phyloP scores from a whole-genome alignment of 2,113 vertebrate genomes.

The Lampris incognitus region DNA sequence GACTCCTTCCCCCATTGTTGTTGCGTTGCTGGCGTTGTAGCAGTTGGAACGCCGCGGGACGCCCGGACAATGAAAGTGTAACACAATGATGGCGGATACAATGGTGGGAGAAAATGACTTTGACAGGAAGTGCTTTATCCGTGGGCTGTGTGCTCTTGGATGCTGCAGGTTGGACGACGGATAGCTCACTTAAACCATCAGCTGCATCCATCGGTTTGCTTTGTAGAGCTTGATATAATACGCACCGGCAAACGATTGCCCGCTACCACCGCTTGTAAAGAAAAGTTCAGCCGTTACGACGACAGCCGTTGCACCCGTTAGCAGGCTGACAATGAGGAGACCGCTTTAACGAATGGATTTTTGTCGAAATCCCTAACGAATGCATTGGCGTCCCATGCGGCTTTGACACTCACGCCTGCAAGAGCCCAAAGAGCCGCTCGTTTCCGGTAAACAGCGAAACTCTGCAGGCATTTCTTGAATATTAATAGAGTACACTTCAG shows the following conservation, averaged over 20 bases:
- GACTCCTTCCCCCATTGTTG: slow-evolving; percentile 41
- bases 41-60: slow-evolving; percentile 39
- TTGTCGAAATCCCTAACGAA: background rate
- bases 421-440: slow-evolving; percentile 18
- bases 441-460: background rate
- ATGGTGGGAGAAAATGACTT: slow-evolving; percentile 50
- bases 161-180: slow-evolving; percentile 30
- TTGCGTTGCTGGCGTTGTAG: slow-evolving; percentile 44
- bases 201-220: slow-evolving; percentile 29
- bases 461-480: slow-evolving; percentile 4
- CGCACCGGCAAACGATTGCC: slow-evolving; percentile 59
- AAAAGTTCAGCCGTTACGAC: background rate
- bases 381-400: background rate
- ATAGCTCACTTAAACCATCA: slow-evolving; percentile 46
- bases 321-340: slow-evolving; percentile 57
- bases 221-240: slow-evolving; percentile 44
- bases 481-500: background rate
- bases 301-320: slow-evolving; percentile 25
- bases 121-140: slow-evolving; percentile 26
- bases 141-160: background rate
- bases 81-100: slow-evolving; percentile 47
- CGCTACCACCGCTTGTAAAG: slow-evolving; percentile 29
- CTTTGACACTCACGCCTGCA: background rate
- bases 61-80: slow-evolving; percentile 48
- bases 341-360: slow-evolving; percentile 59